Evolutionary conservation across 2,113 vertebrate species (phyloP), one percentile per base, ranked within the genome.

Genomic region (Corythoichthys intestinalis): DNA sequence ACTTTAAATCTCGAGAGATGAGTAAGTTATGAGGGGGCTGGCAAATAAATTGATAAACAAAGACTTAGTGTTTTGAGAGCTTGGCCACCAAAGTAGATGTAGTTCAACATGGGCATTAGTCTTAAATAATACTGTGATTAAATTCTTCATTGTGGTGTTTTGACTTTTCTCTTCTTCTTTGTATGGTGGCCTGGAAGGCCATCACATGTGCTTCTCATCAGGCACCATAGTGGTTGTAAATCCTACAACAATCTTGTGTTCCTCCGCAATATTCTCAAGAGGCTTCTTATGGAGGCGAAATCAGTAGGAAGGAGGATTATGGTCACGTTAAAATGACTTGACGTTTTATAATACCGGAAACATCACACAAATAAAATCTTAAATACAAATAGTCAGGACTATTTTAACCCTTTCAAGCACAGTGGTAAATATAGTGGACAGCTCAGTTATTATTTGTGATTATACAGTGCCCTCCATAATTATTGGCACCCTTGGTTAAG

Each of bases 251-350:
- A 20, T 2, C n/a, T 53, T 4, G 11, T 11, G 53, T 56, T 56
- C 20, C n/a, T 7, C 50, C 6, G 12, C 35, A 39, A 38, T 61
- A n/a, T 11, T 39, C 37, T 61, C 39, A 46, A 44, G 38, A 20
- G 41, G 60, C 38, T 41, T 28, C 38, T 62, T n/a, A n/a, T 10
- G 37, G 38, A n/a, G 39, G 41, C 9, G 14, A 39, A 46, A 63
- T 63, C 60, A 46, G 39, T 28, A 4, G 6, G 60, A 20, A 46
- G 39, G 39, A 68, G 70, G 79, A 80, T 54, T 67, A 58, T 34
- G 20, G 2, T 34, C 34, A 37, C 34, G 34, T 5, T 35, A 11
- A 56, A 56, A 56, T 56, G 10, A 34, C 20, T 8, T 34, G 14
- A 48, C 12, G 12, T 54, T 44, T 54, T 54, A 54, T 28, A 54